Base-by-base conservation (phyloP, 1,140 invertebrate genomes). In the Temnothorax nylanderi region DNA sequence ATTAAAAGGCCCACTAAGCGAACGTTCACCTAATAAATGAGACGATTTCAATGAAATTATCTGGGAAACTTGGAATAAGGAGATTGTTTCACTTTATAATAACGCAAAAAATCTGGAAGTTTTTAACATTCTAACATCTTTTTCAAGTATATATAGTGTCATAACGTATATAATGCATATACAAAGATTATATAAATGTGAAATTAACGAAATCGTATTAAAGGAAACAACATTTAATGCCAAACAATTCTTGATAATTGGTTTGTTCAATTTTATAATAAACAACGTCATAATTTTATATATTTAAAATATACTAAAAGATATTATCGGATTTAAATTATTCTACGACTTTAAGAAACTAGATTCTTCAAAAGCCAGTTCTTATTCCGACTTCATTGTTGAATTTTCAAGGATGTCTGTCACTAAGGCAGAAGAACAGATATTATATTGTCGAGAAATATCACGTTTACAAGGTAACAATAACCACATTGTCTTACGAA, bases 1-100 rank as follows among this genome's bases (percentile, higher is more conserved):
- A 84, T 74, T 60, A 84, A 74, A 84, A 72, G 80, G 72, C 13
- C n/a, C 8, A 34, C 67, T 74, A 84, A 84, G 60, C 49, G 49
- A 72, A 72, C 26, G 13, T 60, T 69, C 51, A 26, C 44, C 69
- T 26, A 60, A 84, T 84, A 84, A 49, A 84, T 84, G 69, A 74
- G 80, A 74, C 67, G 34, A 60, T 60, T 84, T 60, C 67, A 18
- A 82, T 60, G 37, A 2, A 72, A 82, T 71, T 72, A 72, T 58
- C 6, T 1, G 8, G n/a, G 2, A 32, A 58, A 60, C 67, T 74
- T 3, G 26, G 13, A 32, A 72, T 74, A 47, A 60, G 18, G 6
- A 47, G 10, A 37, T 60, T 60, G 54, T 84, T 34, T 37, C 3
- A 54, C 16, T 21, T 54, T 51, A 60, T 10, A 65, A 51, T 3